Conservation (phyloP, 2,888 invertebrate species). For the Drepana falcataria region DNA sequence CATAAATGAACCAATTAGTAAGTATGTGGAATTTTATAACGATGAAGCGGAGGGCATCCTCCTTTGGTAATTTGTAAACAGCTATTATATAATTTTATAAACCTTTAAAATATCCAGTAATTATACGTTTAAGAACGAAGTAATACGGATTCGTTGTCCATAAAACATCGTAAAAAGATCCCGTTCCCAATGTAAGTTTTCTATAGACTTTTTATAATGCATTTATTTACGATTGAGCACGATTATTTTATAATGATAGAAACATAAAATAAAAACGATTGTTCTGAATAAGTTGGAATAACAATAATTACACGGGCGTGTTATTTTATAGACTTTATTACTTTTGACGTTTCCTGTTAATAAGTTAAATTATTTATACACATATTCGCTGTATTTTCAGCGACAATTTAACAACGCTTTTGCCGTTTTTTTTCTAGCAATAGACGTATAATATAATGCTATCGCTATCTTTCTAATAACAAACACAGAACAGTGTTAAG, state of each 20-base stretch:
- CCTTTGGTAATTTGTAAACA: constrained; percentile 38
- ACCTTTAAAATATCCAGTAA: constrained; percentile 30
- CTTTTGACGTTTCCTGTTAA: no score
- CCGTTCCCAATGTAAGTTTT: constrained; percentile 20
- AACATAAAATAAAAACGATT: no score
- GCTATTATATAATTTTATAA: constrained; percentile 42
- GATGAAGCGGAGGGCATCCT: constrained; percentile 29
- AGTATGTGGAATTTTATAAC: constrained; percentile 32
- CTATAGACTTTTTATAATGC: not conserved
- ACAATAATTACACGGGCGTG: no score
- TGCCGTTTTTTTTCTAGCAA: no score
- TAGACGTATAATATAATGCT: no score
- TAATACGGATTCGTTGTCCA: constrained; percentile 22
- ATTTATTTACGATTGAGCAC: not conserved
- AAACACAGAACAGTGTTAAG: no score
- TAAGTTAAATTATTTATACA: no score
- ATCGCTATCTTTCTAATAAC: no score
- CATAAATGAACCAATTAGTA: constrained; percentile 27
- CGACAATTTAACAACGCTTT: no score
- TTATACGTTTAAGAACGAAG: constrained; percentile 16
- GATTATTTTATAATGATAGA: not conserved
- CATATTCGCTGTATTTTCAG: no score
- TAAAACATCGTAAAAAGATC: constrained; percentile 34
- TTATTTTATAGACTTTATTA: no score
- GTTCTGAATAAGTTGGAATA: no score